Evolutionary conservation across 2,113 vertebrate species (phyloP).

Genomic region (Chloropsis cyanopogon): DNA sequence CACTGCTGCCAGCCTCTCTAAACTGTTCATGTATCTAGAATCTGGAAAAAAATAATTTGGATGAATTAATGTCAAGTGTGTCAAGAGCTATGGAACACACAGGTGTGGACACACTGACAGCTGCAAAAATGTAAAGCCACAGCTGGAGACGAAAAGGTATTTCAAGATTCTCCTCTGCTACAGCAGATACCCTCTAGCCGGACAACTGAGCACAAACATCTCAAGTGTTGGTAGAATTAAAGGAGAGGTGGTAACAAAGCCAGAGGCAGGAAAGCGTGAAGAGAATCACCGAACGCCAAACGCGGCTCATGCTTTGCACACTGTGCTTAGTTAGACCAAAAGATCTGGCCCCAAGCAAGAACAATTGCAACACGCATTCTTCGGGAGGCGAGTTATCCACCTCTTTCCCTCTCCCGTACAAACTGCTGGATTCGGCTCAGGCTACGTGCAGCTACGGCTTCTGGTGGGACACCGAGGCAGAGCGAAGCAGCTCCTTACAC

Average conservation of each 20-base stretch:
- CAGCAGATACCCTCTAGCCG: not conserved
- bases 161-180: not conserved
- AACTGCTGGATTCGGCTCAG: not conserved
- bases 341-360: not conserved
- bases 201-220: not conserved
- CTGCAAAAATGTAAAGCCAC: fast-evolving
- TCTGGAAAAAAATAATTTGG: not conserved
- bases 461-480: not conserved
- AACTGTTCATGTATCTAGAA: not conserved
- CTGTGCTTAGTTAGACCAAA: not conserved
- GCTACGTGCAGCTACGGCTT: not conserved
- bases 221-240: not conserved
- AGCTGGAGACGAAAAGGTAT: not conserved
- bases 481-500: not conserved
- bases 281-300: not conserved
- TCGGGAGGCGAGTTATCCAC: not conserved
- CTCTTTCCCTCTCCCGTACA: not conserved
- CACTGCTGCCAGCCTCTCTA: not conserved
- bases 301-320: not conserved
- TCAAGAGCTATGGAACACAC: not conserved
- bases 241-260: not conserved
- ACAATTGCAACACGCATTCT: not conserved
- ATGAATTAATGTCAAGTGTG: not conserved
- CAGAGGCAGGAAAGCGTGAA: not conserved
- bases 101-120: not conserved